Base-by-base conservation (phyloP, 1,140 invertebrate genomes). In the Gerris buenoi region DNA sequence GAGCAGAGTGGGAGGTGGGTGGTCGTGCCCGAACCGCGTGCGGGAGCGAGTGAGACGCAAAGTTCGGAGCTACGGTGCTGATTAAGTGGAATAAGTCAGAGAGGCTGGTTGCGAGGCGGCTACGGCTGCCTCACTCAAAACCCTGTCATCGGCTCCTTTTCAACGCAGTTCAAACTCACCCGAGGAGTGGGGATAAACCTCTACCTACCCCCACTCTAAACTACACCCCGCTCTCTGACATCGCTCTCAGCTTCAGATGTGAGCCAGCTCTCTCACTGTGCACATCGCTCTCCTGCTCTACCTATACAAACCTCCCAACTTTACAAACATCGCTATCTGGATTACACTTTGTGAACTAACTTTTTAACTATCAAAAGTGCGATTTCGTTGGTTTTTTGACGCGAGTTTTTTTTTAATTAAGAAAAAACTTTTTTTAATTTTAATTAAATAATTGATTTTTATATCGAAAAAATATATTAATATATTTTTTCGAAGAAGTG, bases 71-170 rank as follows among this genome's bases (percentile, higher is more conserved):
- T n/a, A n/a, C n/a, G 10, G 15, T 60, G 58, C 58, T 60, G 58
- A 60, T 15, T 25, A 22, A 46, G 33, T 46, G 33, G 33, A 46
- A 46, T 46, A 46, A 46, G 33, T 60, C 58, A 25, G 15, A 22
- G 23, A 22, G 3, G 58, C 58, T 22, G 23, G 58, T 22, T 25
- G 22, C 46, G 5, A 15, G 23, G 15, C 58, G 70, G 65, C 74
- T 76, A 77, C 75, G 77, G 74, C 75, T 78, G 71, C 74, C 72
- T 72, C 75, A 72, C 73, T 72, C 71, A 70, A 15, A 18, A 27
- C 65, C 22, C 46, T 58, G 33, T 46, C 33, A 46, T 46, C 33
- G 33, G 33, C 33, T 46, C 33, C 33, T 46, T 46, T 46, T 46
- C 33, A 46, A n/a, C 33, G 18, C 33, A 46, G 33, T 46, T 18